Conservation (phyloP, 2,888 invertebrate genomes). For the Pecten maximus region DNA sequence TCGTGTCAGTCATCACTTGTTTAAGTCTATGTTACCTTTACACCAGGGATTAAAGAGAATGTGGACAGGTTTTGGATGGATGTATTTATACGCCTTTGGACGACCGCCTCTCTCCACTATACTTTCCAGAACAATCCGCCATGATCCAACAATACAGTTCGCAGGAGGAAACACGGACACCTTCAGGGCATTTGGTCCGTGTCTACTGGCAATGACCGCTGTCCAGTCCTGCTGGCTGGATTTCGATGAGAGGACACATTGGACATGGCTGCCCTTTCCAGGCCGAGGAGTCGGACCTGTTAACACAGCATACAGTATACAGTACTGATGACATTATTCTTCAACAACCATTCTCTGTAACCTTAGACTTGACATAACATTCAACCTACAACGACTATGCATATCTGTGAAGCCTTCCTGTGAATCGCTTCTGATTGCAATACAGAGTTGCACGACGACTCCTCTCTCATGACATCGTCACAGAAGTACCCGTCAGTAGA, state of each 20-base stretch:
- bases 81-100: conserved; percentile 62
- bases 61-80: conserved; percentile 86
- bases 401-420: no score
- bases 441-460: no score
- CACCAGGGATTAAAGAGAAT: conserved; percentile 96
- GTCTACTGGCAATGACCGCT: conserved; percentile 58
- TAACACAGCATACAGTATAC: not conserved
- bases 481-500: no score
- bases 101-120: conserved; percentile 57
- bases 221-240: conserved; percentile 68
- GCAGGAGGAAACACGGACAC: conserved; percentile 70
- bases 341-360: no score
- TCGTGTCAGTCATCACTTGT: no score
- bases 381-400: no score
- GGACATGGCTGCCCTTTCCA: conserved; percentile 70
- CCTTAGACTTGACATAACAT: no score
- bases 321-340: no score
- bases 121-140: conserved; percentile 71
- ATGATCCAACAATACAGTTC: conserved; percentile 70
- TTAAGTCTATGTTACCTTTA: conserved; percentile 85
- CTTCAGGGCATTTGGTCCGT: conserved; percentile 57
- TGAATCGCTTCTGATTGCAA: no score
- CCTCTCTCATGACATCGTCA: no score
- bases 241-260: conserved; percentile 64
- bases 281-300: conserved; percentile 69